Base-by-base conservation (phyloP, 2,797 vertebrate species). In the Amblyraja radiata region DNA sequence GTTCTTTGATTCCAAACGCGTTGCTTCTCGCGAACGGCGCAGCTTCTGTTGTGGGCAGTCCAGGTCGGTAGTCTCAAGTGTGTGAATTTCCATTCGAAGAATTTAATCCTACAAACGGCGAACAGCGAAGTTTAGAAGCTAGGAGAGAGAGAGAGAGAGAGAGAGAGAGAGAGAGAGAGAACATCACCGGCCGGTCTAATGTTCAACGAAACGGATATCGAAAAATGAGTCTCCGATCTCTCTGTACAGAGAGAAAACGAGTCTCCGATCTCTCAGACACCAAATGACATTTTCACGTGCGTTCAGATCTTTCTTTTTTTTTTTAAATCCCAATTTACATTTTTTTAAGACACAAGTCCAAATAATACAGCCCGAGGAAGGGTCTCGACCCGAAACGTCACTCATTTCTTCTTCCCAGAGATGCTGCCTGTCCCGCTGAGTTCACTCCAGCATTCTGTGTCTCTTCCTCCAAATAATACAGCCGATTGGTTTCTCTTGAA, bases 21-120 rank as follows among this genome's bases (percentile, higher is more conserved):
- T 74, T 2, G 65, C 65, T 10, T 54, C 36, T n/a, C 90, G 71
- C 39, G 36, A 36, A 21, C 14, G 21, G 84, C n/a, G 32, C 63
- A 21, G 68, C 10, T 76, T 92, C 68, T 54, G 68, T 25, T 16
- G 7, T 54, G 68, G 71, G 16, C 71, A 74, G 74, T 54, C 36
- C 13, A 36, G 25, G 71, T 76, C 21, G 5, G 65, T 25, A 0
- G 39, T 1, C 73, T 74, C 71, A 46, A 46, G 21, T 0, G 71
- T 76, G 90, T 39, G 36, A 76, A 92, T 73, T 91, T 91, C 90
- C 90, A 91, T 91, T 74, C 90, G 90, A 74, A 90, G 71, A 74
- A 39, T 9, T 91, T 74, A 74, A 68, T 74, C 73, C 90, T 76
- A 25, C 71, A 76, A 74, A 54, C 4, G 54, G 73, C 7, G 4